Conservation (phyloP, 2,113 vertebrate genomes). For the Triplophysa rosa region DNA sequence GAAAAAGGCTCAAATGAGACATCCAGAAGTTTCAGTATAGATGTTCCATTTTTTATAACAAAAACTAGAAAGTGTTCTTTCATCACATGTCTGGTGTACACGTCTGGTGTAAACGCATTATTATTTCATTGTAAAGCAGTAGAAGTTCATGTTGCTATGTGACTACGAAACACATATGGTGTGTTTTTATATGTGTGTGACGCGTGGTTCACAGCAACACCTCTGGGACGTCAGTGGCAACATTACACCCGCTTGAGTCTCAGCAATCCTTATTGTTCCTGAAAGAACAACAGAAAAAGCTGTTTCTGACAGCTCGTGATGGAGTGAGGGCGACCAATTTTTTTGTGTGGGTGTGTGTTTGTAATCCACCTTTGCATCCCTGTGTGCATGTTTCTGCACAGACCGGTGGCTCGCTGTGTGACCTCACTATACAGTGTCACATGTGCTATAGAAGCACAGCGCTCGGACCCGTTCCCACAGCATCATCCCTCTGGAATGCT, state of each 20-base stretch:
- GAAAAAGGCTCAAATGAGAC: too few species aligned
- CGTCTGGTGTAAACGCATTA: too few species aligned
- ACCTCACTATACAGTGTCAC: not conserved
- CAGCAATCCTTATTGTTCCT: constrained; percentile 32
- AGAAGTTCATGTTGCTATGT: constrained; percentile 9
- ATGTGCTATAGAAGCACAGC: not conserved
- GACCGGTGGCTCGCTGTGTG: constrained; percentile 1
- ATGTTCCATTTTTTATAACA: too few species aligned
- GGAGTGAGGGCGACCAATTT: not conserved
- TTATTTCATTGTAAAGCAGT: not conserved
- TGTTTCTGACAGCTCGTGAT: constrained; percentile 15
- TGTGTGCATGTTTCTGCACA: constrained; percentile 3
- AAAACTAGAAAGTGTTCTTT: too few species aligned
- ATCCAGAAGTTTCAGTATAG: too few species aligned
- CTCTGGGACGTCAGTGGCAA: constrained; percentile 14
- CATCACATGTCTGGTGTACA: too few species aligned
- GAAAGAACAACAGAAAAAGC: constrained; percentile 16
- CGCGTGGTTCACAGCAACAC: not conserved
- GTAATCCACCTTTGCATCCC: not conserved
- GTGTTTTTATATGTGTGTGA: not conserved
- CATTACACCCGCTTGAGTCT: constrained; percentile 16
- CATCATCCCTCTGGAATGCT: constrained; percentile 46
- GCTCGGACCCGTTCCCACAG: constrained; percentile 32
- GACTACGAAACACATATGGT: not conserved
- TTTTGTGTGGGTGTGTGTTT: constrained; percentile 10